phyloP scores from a whole-genome alignment of 1,140 invertebrate species.

The Cepaea nemoralis region DNA sequence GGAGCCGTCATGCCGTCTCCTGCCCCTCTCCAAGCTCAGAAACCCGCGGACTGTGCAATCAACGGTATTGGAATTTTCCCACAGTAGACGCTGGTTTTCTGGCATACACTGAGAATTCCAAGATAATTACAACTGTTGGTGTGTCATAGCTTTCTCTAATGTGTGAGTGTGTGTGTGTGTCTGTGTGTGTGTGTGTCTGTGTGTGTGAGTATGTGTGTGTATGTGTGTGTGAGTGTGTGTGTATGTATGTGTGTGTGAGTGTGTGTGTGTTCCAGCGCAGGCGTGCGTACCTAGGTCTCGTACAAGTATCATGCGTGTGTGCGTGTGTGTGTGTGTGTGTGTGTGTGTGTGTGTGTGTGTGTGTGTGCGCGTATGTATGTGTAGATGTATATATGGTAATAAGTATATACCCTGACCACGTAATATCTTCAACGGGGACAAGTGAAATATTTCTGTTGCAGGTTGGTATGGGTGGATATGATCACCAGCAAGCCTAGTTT shows the following conservation, averaged over 20 bases:
- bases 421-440: not conserved
- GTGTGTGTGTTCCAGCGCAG: not conserved
- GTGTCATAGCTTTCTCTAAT: too few relatives aligned
- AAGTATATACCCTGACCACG: not conserved
- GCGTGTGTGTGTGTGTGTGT: not conserved
- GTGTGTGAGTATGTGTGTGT: not conserved
- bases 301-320: not conserved
- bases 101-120: too few relatives aligned
- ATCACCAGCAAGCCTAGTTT: not conserved
- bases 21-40: too few relatives aligned
- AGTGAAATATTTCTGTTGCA: not conserved
- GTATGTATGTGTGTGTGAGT: not conserved
- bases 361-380: slow-evolving; percentile 10
- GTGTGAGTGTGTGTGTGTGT: not conserved
- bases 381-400: slow-evolving; percentile 5
- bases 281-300: not conserved
- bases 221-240: not conserved
- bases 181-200: not conserved
- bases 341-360: not conserved
- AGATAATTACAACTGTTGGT: too few relatives aligned
- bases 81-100: too few relatives aligned
- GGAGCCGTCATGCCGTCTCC: too few relatives aligned
- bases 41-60: too few relatives aligned
- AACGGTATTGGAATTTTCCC: too few relatives aligned
- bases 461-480: not conserved